Percentiles rank a stretch among this genome's conserved stretches.
phyloP scores from a whole-genome alignment of 2,113 vertebrate species.

The Lucifuga dentata region DNA sequence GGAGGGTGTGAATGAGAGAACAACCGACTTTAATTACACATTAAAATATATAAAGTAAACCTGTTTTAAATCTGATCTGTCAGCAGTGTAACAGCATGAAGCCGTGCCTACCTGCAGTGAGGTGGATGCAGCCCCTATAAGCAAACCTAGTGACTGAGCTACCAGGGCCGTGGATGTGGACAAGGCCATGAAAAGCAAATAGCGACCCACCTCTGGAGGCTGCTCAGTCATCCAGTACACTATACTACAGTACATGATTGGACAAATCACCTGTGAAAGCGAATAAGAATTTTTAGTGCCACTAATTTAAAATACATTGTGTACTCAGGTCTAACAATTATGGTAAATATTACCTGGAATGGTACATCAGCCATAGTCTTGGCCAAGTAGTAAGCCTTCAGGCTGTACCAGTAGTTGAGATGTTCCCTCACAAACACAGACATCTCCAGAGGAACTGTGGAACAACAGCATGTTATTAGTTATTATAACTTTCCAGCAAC shows the following conservation, averaged over 20 bases:
- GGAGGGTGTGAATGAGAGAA: background rate
- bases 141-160: constrained; percentile 94
- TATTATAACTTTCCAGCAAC: background rate
- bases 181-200: constrained; percentile 94
- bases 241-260: constrained; percentile 95
- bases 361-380: constrained; percentile 98
- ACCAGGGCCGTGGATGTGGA: constrained; percentile 93
- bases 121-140: constrained; percentile 96
- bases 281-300: constrained; percentile 11
- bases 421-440: constrained; percentile 95
- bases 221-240: constrained; percentile 99
- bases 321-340: background rate
- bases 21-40: too few relatives aligned
- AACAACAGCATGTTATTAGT: constrained; percentile 27
- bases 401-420: constrained; percentile 99
- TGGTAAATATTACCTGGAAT: constrained; percentile 89
- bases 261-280: constrained; percentile 89
- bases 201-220: constrained; percentile 91
- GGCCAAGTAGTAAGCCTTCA: constrained; percentile 97
- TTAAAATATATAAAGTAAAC: too few relatives aligned
- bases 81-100: background rate
- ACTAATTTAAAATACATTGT: background rate
- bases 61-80: too few relatives aligned
- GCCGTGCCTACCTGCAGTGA: constrained; percentile 89
- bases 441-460: constrained; percentile 95